Percentiles rank a stretch among this genome's conserved stretches.
Evolutionary conservation across 1,140 invertebrate species (phyloP).

Genomic region (Triops cancriformis): DNA sequence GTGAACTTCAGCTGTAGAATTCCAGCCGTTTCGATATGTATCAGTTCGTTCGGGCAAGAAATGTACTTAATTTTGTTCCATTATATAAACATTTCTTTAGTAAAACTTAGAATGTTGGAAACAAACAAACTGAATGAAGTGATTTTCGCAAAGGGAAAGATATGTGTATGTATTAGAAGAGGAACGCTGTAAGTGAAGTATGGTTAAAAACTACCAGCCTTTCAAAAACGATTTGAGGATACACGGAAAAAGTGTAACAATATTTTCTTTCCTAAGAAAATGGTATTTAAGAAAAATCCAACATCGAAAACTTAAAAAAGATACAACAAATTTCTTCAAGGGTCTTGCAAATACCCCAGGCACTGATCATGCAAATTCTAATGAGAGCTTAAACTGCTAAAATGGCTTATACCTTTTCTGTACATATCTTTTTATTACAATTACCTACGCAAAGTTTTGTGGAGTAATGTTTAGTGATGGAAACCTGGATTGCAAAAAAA

Average conservation of each 20-base stretch:
- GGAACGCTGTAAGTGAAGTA: slow-evolving; percentile 6
- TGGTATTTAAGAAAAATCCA: neutral
- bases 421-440: neutral
- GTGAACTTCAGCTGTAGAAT: too few species aligned
- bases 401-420: neutral
- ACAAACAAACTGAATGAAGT: too few species aligned
- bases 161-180: slow-evolving; percentile 14
- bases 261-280: neutral
- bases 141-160: neutral
- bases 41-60: too few species aligned
- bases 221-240: neutral
- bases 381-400: neutral
- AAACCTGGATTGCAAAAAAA: neutral
- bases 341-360: neutral
- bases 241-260: neutral
- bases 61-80: too few species aligned
- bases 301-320: neutral
- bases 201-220: neutral
- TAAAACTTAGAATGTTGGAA: too few species aligned
- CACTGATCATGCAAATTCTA: slow-evolving; percentile 9
- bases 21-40: too few species aligned
- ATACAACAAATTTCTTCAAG: neutral
- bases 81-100: too few species aligned
- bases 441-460: neutral
- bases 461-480: neutral